Conservation (phyloP, 2,797 vertebrate species). For the Oreortyx pictus region DNA sequence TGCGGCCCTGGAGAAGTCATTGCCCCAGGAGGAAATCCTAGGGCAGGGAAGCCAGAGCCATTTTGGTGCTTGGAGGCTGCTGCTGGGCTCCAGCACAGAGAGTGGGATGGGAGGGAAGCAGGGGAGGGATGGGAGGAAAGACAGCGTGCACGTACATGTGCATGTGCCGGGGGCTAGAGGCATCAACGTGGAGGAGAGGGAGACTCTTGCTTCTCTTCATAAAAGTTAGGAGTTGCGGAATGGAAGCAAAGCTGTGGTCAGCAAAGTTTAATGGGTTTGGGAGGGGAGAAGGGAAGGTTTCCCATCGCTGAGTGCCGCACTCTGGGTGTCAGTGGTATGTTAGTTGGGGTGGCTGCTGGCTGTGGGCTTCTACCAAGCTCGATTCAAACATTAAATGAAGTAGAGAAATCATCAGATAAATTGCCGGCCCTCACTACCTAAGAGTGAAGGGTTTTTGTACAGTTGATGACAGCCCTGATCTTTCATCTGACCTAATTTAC, state of each 20-base stretch:
- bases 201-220: not conserved
- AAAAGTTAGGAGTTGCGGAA: slow-evolving; percentile 25
- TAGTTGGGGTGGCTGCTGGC: slow-evolving; percentile 33
- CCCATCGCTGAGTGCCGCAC: not conserved
- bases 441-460: slow-evolving; percentile 72
- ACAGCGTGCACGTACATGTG: fast-evolving
- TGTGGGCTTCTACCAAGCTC: slow-evolving; percentile 28
- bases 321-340: not conserved
- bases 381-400: slow-evolving; percentile 68
- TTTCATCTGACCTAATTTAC: slow-evolving; percentile 85
- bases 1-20: not conserved
- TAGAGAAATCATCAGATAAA: slow-evolving; percentile 79
- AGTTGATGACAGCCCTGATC: slow-evolving; percentile 74
- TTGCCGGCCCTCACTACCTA: slow-evolving; percentile 61
- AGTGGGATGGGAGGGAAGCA: not conserved
- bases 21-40: not conserved
- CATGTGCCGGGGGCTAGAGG: not conserved
- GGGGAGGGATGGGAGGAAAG: not conserved
- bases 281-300: not conserved
- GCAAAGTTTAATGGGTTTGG: slow-evolving; percentile 3
- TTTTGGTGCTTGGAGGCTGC: not conserved
- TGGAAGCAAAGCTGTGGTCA: slow-evolving; percentile 5
- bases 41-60: not conserved
- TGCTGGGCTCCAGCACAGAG: not conserved
- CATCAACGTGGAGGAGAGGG: not conserved